Evolutionary conservation across 2,888 invertebrate genomes (phyloP), one percentile per base, ranked within the genome.

Genomic region (Axea sp.): DNA sequence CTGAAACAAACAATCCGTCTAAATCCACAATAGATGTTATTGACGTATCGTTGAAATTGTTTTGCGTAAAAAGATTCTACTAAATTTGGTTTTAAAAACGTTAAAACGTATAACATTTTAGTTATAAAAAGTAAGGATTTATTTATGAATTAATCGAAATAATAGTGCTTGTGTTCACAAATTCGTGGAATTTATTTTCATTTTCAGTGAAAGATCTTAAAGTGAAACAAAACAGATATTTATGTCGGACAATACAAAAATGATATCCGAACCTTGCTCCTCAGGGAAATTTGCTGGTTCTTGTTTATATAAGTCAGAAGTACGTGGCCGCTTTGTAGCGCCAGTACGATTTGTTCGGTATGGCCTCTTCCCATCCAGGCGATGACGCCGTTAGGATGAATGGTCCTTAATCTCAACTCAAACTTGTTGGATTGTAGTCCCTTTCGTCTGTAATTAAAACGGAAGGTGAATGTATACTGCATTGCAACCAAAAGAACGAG

Each of bases 341-440:
- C 83, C 17, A 87, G 73, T 33, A 81, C 78, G 45, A 87, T 80
- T 39, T 87, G 85, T 62, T 87, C 86, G 26, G 82, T 72, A 60
- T 86, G 86, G 12, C 86, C 86, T 74, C 85, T 80, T 65, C 87
- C 87, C 55, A 87, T 81, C 87, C 87, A 87, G 0, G 86, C 87
- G 41, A 87, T 85, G 51, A 87, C 78, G 14, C 87, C 87, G 28
- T 85, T 85, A 12, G 85, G 73, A 77, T 86, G 82, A 22, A 81
- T 83, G 6, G 87, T 87, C 47, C 86, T 82, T 72, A 87, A 68
- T 65, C 82, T 81, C 39, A 87, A 76, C 64, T 87, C 87, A 68
- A 87, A 87, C 77, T 86, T 87, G 75, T 87, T 87, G 53, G 87
- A 86, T 39, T 86, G 86, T 43, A 87, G 86, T 64, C 84, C 86